These are phyloP conservation scores for Formica exsecta DNA, from an alignment of 1,140 invertebrate genomes.

Conservation along the genomic window DNA sequence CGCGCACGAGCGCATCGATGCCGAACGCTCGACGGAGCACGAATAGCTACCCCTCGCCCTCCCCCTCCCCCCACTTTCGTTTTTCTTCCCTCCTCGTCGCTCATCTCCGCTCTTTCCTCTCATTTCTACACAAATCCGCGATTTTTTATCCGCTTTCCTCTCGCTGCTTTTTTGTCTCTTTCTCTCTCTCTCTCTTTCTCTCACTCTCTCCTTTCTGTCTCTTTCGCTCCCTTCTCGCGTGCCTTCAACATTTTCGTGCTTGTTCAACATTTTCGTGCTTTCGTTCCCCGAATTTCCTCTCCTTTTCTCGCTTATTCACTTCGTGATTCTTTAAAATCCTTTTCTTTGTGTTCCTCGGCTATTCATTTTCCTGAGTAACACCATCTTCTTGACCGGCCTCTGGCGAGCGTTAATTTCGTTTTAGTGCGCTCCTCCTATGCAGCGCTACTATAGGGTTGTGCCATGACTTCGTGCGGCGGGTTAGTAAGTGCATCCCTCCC, in stretches of 20 bases:
- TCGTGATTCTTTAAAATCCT: slow-evolving; percentile 51
- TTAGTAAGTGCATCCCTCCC: slow-evolving; percentile 23
- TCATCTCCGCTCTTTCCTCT: slow-evolving; percentile 7
- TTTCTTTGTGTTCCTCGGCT: slow-evolving; percentile 42
- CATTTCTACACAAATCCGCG: slow-evolving; percentile 52
- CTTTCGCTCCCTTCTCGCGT: not conserved
- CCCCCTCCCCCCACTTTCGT: not conserved
- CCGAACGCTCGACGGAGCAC: slow-evolving; percentile 48
- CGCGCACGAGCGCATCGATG: slow-evolving; percentile 17
- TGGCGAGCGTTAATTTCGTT: slow-evolving; percentile 61
- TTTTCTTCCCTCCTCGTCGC: not conserved
- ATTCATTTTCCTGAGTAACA: slow-evolving; percentile 53
- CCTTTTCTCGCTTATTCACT: slow-evolving; percentile 33
- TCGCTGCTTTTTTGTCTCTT: not conserved
- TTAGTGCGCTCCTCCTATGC: slow-evolving; percentile 2
- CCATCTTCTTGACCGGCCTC: slow-evolving; percentile 33
- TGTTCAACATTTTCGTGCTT: slow-evolving; percentile 23
- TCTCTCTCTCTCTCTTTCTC: not conserved
- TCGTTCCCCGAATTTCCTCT: slow-evolving; percentile 11
- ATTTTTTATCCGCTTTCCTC: slow-evolving; percentile 37
- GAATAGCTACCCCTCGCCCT: slow-evolving; percentile 10
- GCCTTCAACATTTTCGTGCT: not conserved
- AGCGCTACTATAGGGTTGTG: not conserved
- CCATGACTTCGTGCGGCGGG: slow-evolving; percentile 31
- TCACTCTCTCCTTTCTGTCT: not conserved